Evolutionary conservation across 2,797 vertebrate genomes (phyloP), one percentile per base, ranked within the genome.

Genomic region (Periparus ater): DNA sequence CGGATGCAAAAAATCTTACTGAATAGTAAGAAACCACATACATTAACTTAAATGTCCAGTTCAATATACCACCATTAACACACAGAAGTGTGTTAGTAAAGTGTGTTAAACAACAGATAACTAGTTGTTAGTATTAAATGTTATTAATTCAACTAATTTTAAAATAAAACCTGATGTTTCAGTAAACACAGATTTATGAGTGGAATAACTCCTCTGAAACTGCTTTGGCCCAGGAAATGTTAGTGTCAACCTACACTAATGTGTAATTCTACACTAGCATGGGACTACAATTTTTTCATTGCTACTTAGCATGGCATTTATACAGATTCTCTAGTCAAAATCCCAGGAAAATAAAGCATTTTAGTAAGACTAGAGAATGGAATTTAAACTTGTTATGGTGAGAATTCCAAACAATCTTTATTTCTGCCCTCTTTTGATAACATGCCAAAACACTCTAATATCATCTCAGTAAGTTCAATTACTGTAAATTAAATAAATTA

Each of bases 251-350:
- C 14, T 61, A 36, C 5, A 13, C 4, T 61, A 54, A 23, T 7
- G 7, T 11, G 10, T 32, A 73, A 85, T 25, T 88, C 34, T 45
- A 0, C 36, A 47, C 51, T 79, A 72, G 16, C 1, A 0, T 0
- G 0, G 1, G 6, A 65, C 27, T 78, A 27, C 2, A 25, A 3
- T 25, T 79, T 88, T 67, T 67, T 66, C 53, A 36, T 5, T 80
- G n/a, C 7, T 88, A 29, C 7, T 62, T 70, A 34, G 2, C 2
- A 12, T 19, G 7, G 6, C 30, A 83, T 21, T 34, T 80, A 10
- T 45, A 21, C 1, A 5, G 8, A 7, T n/a, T 53, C 8, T 48
- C 26, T 22, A 45, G 17, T 38, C 68, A 85, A 65, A 47, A 10
- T 7, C 17, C 0, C 11, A 38, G 36, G 11, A 75, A 76, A 77